Percentiles rank a stretch among this genome's conserved stretches.
Conservation (phyloP, 1,140 invertebrate species). For the Thereuonema tuberculata region DNA sequence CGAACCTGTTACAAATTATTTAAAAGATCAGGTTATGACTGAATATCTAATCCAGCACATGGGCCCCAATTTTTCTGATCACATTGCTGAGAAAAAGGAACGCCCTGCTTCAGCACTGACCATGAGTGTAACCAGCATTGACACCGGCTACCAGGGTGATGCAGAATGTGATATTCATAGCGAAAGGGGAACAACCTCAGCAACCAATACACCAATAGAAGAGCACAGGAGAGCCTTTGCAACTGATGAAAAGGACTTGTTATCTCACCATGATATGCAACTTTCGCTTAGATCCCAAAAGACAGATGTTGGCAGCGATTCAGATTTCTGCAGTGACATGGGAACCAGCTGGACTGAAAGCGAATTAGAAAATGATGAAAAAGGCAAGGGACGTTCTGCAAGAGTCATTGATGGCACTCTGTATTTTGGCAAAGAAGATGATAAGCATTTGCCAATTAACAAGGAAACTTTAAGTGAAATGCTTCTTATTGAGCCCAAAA, state of each 20-base stretch:
- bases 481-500: too few relatives aligned
- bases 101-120: conserved; percentile 13
- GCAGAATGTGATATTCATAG: conserved; percentile 15
- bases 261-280: conserved; percentile 49
- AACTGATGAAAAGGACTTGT: conserved; percentile 50
- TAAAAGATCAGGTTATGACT: not conserved
- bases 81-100: conserved; percentile 6
- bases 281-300: conserved; percentile 31
- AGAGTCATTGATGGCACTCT: conserved; percentile 70
- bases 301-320: conserved; percentile 53
- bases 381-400: conserved; percentile 44
- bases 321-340: conserved; percentile 55
- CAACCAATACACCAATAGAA: conserved; percentile 10
- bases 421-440: conserved; percentile 41
- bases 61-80: not conserved
- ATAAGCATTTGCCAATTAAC: not conserved
- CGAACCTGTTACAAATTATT: too few relatives aligned
- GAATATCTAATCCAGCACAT: conserved; percentile 1
- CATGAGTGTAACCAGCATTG: conserved; percentile 60
- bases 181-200: conserved; percentile 8
- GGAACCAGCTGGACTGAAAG: conserved; percentile 43
- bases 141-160: conserved; percentile 56
- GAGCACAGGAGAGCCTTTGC: not conserved
- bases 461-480: too few relatives aligned
- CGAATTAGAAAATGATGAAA: conserved; percentile 61